These are phyloP conservation scores for Trilocha varians DNA, from an alignment of 2,888 invertebrate species.

Conservation along the genomic window DNA sequence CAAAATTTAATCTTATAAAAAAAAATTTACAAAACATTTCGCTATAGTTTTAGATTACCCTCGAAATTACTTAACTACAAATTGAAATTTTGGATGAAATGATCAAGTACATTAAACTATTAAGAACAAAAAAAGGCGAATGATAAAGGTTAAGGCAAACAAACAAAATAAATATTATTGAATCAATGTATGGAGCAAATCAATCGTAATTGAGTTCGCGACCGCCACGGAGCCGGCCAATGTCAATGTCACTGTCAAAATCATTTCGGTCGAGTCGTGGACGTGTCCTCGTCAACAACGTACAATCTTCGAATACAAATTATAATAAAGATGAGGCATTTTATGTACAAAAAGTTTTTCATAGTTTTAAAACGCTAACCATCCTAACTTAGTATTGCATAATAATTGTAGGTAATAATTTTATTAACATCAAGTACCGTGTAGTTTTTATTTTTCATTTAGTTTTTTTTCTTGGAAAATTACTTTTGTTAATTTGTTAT, in stretches of 20 bases:
- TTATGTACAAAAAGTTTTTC: not conserved
- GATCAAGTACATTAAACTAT: not conserved
- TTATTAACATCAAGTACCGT: too few relatives aligned
- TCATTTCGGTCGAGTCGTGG: slow-evolving; percentile 24
- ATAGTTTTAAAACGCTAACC: too few relatives aligned
- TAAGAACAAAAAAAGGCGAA: not conserved
- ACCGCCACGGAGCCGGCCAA: slow-evolving; percentile 24
- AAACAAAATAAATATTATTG: not conserved
- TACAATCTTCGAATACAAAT: slow-evolving; percentile 1
- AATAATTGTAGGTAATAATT: too few relatives aligned
- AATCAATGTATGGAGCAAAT: not conserved
- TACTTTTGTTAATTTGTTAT: too few relatives aligned
- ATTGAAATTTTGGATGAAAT: too few relatives aligned
- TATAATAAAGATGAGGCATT: not conserved
- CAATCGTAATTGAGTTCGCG: slow-evolving; percentile 3
- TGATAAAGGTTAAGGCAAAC: not conserved
- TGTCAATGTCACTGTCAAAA: slow-evolving; percentile 57
- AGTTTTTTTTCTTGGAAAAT: too few relatives aligned
- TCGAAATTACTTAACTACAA: too few relatives aligned
- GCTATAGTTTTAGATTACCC: too few relatives aligned
- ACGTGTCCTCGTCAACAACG: slow-evolving; percentile 16
- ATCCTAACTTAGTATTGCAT: too few relatives aligned
- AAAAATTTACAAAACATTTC: too few relatives aligned
- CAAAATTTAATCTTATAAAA: too few relatives aligned
- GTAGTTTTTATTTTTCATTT: too few relatives aligned